Conservation (phyloP, 2,797 vertebrate genomes). For the Ptychadena robeensis region DNA sequence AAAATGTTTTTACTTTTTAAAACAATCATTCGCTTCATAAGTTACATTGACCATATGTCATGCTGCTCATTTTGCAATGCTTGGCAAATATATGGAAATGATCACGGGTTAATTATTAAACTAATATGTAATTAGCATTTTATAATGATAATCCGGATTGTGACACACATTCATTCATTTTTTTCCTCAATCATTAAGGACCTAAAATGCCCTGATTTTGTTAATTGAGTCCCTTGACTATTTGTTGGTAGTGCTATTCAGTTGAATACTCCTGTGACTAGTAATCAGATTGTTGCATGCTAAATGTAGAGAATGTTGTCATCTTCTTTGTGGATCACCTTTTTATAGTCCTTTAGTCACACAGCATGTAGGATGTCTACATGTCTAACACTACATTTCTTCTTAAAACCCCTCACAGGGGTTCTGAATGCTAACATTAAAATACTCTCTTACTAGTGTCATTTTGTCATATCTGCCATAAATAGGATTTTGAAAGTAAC, state of each 20-base stretch:
- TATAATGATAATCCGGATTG: constrained; percentile 67
- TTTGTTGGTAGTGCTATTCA: constrained; percentile 80
- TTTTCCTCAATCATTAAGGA: constrained; percentile 68
- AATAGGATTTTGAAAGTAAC: constrained; percentile 54
- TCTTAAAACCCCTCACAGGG: constrained; percentile 64
- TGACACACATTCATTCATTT: constrained; percentile 70
- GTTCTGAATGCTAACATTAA: constrained; percentile 68
- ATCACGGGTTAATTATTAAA: constrained; percentile 68
- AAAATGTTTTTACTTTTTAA: neutral
- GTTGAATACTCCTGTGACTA: constrained; percentile 73
- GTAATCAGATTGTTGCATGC: constrained; percentile 79
- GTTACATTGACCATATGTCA: neutral
- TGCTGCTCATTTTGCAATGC: constrained; percentile 33
- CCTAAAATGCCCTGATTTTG: constrained; percentile 71
- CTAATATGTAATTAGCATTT: constrained; percentile 72
- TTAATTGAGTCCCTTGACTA: constrained; percentile 82
- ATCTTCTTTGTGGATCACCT: constrained; percentile 75
- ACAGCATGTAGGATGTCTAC: constrained; percentile 63
- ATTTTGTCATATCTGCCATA: constrained; percentile 65
- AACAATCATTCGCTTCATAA: neutral
- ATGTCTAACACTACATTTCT: constrained; percentile 63
- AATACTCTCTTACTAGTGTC: constrained; percentile 65
- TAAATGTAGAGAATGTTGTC: constrained; percentile 75
- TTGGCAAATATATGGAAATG: constrained; percentile 66
- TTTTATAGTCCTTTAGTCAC: constrained; percentile 68